These are phyloP conservation scores for Zygogramma bicolorata DNA, from an alignment of 2,888 invertebrate species.

Conservation along the genomic window DNA sequence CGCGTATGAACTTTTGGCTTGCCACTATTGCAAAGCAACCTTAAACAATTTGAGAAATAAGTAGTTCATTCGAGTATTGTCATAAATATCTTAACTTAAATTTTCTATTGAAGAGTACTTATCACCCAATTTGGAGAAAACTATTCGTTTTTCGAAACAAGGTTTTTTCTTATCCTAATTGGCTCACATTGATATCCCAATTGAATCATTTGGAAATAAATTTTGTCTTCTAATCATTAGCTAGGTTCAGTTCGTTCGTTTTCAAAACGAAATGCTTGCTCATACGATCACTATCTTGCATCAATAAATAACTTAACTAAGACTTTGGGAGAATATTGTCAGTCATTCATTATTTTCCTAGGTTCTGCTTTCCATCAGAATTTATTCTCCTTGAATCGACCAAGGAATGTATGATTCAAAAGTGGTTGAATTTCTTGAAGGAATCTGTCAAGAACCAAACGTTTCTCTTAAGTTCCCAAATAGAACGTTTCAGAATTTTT, in stretches of 20 bases:
- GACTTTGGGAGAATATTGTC: background rate
- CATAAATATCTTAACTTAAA: background rate
- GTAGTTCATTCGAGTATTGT: conserved; percentile 5
- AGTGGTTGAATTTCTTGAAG: too few relatives aligned
- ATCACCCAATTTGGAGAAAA: background rate
- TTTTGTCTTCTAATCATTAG: background rate
- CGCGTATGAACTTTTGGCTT: background rate
- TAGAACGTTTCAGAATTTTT: too few relatives aligned
- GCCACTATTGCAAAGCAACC: background rate
- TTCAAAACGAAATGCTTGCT: background rate
- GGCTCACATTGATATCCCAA: background rate
- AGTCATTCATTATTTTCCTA: too few relatives aligned
- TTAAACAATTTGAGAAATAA: background rate
- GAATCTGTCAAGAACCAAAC: too few relatives aligned
- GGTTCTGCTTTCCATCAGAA: too few relatives aligned
- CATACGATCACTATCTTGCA: background rate
- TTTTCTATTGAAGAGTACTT: background rate
- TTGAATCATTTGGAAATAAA: background rate
- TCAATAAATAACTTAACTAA: background rate
- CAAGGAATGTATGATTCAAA: background rate
- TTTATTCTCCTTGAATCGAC: background rate
- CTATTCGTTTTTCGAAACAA: background rate
- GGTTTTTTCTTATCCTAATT: background rate
- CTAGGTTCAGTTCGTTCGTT: background rate
- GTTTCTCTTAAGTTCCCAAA: too few relatives aligned